Conservation (phyloP, 2,113 vertebrate species). For the Tachycineta bicolor region DNA sequence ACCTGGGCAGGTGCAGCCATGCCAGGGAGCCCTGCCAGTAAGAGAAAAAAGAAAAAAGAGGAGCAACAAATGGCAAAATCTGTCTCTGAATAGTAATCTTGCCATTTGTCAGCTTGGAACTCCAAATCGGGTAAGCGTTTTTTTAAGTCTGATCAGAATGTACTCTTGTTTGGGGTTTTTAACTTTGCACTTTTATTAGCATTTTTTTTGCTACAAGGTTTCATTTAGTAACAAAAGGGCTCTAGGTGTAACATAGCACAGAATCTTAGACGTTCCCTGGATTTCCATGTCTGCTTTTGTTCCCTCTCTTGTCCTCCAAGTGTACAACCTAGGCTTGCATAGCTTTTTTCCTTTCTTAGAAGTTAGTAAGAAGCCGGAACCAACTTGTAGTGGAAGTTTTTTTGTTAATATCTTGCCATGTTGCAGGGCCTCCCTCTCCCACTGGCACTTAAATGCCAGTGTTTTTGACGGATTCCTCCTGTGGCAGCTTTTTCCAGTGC, state of each 20-base stretch:
- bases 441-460: background rate
- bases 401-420: background rate
- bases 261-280: background rate
- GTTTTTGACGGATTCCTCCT: accelerated
- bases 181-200: background rate
- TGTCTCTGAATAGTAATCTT: background rate
- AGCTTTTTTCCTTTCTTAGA: background rate
- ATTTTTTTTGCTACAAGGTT: background rate
- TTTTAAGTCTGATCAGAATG: background rate
- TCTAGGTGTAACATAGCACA: background rate
- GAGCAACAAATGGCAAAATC: background rate
- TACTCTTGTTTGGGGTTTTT: background rate
- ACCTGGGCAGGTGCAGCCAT: background rate
- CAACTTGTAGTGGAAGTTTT: background rate
- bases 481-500: background rate
- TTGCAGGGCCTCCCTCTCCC: background rate
- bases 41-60: background rate
- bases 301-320: background rate
- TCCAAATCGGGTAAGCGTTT: background rate
- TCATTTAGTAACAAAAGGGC: background rate
- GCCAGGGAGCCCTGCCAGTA: background rate
- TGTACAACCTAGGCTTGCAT: too few species aligned
- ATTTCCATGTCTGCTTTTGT: background rate
- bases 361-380: background rate
- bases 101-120: background rate